Conservation (phyloP, 2,888 invertebrate species). For the Drepana falcataria region DNA sequence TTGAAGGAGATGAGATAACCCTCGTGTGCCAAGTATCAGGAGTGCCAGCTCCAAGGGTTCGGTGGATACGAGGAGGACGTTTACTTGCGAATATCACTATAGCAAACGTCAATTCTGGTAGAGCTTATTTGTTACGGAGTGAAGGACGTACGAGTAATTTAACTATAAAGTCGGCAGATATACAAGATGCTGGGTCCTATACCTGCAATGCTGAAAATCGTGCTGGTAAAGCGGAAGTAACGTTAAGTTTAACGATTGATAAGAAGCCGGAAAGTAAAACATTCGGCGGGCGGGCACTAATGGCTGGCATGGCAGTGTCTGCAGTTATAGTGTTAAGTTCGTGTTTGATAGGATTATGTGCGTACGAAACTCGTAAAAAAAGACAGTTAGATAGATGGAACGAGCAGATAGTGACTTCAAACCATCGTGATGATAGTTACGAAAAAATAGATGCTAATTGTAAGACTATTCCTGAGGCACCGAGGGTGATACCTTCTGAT, state of each 20-base stretch:
- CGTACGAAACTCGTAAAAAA: conserved; percentile 81
- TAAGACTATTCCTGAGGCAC: conserved; percentile 56
- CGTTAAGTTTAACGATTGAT: conserved; percentile 84
- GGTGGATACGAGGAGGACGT: conserved; percentile 85
- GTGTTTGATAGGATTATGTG: conserved; percentile 82
- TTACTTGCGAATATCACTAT: conserved; percentile 81
- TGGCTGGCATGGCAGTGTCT: conserved; percentile 85
- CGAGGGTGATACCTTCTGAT: conserved; percentile 51
- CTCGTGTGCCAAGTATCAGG: conserved; percentile 85
- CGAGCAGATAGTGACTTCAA: conserved; percentile 69
- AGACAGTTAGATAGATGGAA: conserved; percentile 75
- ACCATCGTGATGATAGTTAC: conserved; percentile 81
- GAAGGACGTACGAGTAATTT: conserved; percentile 84
- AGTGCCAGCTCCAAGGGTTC: conserved; percentile 84
- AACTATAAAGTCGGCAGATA: conserved; percentile 84
- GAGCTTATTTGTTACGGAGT: conserved; percentile 82
- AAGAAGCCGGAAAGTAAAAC: conserved; percentile 80
- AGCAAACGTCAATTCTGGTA: conserved; percentile 66
- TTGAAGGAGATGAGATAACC: conserved; percentile 86
- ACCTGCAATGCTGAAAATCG: conserved; percentile 89
- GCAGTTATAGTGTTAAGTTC: conserved; percentile 82
- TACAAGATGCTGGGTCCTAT: conserved; percentile 87
- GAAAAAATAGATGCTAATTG: conserved; percentile 89
- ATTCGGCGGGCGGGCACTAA: conserved; percentile 78
- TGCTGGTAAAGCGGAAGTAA: conserved; percentile 86